Evolutionary conservation across 2,113 vertebrate genomes (phyloP), one percentile per base, ranked within the genome.

Genomic region (Pterocles orientalis): DNA sequence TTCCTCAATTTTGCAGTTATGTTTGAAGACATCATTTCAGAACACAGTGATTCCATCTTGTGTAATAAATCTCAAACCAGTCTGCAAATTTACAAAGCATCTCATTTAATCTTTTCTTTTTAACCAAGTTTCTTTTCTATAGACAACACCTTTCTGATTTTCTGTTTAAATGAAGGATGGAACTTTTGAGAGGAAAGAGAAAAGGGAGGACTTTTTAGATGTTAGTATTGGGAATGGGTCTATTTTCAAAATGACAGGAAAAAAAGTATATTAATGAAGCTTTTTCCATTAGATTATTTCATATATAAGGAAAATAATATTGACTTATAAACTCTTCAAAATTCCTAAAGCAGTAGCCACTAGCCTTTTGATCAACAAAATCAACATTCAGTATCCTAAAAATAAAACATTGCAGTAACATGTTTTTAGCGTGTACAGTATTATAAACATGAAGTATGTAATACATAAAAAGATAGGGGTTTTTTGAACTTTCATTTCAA

Each of bases 141-240:
- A 94, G 95, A 43, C 21, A 34, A 18, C 79, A 34, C 39, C 69
- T 94, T 94, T 94, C 85, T 94, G 65, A 91, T 95, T 62, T 73
- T 17, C 29, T 60, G 3, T 41, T 60, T 68, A 50, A 78, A 64
- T 39, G 8, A 78, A 65, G 41, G 3, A 41, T 12, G 9, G 20
- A 50, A 39, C 21, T 53, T 85, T 24, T 11, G 14, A 7, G 7
- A 5, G 9, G 5, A 33, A 36, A 50, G 16, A 47, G 1, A 64
- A 64, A 64, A 78, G 14, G 14, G 7, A 34, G 11, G 6, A 4
- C 1, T 66, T 71, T 75, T 7, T 18, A n/a, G 7, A 36, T 69
- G 51, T 15, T 43, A 45, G 3, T 31, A 47, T 14, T 56, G 10
- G 13, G 9, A 48, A 23, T 13, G 5, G 11, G 3, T 70, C 29